These are phyloP conservation scores for Bibio marci DNA, from an alignment of 2,888 invertebrate species.

Conservation along the genomic window DNA sequence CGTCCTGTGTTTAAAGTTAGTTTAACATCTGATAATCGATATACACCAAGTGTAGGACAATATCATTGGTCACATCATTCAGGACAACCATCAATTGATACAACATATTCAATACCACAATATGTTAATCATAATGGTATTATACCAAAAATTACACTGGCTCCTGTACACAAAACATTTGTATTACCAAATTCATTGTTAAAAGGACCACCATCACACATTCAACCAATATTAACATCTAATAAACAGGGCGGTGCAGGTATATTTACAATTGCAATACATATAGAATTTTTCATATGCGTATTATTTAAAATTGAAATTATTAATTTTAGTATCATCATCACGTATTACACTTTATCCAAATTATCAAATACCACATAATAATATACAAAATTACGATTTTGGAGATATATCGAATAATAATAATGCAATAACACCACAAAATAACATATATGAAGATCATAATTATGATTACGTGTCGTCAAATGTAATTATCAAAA, in stretches of 20 bases:
- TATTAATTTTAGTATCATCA: too few species aligned
- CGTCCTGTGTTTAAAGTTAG: constrained; percentile 29
- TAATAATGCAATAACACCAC: too few species aligned
- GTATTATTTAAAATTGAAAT: not conserved
- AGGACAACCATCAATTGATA: constrained; percentile 34
- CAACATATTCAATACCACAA: constrained; percentile 38
- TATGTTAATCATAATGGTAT: constrained; percentile 18
- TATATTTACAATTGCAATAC: too few species aligned
- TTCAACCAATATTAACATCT: not conserved
- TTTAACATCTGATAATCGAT: constrained; percentile 34
- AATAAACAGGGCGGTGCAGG: too few species aligned
- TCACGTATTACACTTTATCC: too few species aligned
- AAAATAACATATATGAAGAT: too few species aligned
- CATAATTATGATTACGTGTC: too few species aligned
- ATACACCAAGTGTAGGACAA: constrained; percentile 33
- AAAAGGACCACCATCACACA: not conserved
- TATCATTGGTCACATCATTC: constrained; percentile 17
- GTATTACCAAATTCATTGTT: constrained; percentile 21
- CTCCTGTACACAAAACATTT: constrained; percentile 21
- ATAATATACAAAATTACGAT: not conserved
- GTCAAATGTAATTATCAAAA: too few species aligned
- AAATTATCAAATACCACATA: too few species aligned
- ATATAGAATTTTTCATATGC: too few species aligned
- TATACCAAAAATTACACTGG: constrained; percentile 13
- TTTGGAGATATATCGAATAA: too few species aligned